Conservation (phyloP, 64 coral and sea anemone genomes). For the Montipora foliosa region DNA sequence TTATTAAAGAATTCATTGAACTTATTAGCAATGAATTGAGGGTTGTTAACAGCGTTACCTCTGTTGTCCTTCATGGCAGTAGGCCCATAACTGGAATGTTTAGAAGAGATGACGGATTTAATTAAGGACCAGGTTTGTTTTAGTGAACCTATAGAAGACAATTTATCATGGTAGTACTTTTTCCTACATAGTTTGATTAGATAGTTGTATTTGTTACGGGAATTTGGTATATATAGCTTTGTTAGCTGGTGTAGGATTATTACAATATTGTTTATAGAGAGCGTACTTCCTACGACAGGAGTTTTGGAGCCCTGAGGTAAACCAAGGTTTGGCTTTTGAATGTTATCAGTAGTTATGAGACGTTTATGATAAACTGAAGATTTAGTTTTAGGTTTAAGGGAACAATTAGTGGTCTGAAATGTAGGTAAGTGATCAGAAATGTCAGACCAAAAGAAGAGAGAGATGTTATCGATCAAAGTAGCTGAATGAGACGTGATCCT, state of each 20-base stretch:
- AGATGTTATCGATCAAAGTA: no score
- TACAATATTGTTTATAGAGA: no score
- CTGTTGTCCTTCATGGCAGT: not conserved
- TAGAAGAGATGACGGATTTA: not conserved
- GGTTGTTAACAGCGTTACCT: not conserved
- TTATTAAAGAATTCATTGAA: slow-evolving; percentile 7
- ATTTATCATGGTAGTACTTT: slow-evolving; percentile 17
- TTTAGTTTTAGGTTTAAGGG: no score
- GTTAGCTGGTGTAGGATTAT: not conserved
- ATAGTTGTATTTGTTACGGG: not conserved
- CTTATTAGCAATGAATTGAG: slow-evolving; percentile 1
- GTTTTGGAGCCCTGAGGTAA: no score
- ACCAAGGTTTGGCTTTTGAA: no score
- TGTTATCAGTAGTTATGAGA: no score
- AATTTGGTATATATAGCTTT: not conserved
- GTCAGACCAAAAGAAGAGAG: no score
- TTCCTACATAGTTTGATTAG: slow-evolving; percentile 13
- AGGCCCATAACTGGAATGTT: not conserved
- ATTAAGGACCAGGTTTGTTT: not conserved
- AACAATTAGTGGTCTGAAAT: no score
- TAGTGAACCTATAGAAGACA: not conserved
- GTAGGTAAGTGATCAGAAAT: no score
- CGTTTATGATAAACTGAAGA: no score
- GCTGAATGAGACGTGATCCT: no score
- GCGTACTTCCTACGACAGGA: no score